These are phyloP conservation scores for Brachionus sp. DNA, from an alignment of 1,140 invertebrate genomes.

Conservation along the genomic window DNA sequence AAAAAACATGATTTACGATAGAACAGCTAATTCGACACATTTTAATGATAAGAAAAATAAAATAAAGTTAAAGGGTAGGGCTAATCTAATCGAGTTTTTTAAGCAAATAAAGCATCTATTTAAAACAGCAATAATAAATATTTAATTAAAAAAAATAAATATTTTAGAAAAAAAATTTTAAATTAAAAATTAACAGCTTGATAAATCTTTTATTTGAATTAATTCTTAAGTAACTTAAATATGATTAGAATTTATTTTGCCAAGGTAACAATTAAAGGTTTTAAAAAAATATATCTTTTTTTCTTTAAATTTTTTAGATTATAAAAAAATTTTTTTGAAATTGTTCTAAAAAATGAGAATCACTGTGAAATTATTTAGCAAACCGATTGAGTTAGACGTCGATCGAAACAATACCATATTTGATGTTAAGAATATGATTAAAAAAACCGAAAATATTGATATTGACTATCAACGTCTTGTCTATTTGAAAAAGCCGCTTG, in stretches of 20 bases:
- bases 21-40: neutral
- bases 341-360: conserved; percentile 28
- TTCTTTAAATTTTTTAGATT: no score
- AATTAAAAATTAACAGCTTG: neutral
- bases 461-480: conserved; percentile 32
- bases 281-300: neutral
- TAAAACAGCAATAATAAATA: neutral
- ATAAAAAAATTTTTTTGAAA: no score
- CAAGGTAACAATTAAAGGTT: neutral
- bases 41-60: neutral
- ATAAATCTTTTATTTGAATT: neutral
- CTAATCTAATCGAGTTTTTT: neutral
- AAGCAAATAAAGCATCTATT: neutral
- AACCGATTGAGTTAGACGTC: conserved; percentile 4
- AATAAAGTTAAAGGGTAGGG: neutral
- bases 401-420: neutral
- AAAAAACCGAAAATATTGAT: conserved; percentile 8
- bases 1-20: neutral
- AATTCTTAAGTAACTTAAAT: neutral
- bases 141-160: neutral
- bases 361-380: conserved; percentile 21
- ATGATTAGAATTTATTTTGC: neutral
- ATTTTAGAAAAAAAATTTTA: neutral
- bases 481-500: conserved; percentile 21
- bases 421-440: conserved; percentile 13